Base-by-base conservation (phyloP, 2,888 invertebrate genomes). In the Diarsia rubi region DNA sequence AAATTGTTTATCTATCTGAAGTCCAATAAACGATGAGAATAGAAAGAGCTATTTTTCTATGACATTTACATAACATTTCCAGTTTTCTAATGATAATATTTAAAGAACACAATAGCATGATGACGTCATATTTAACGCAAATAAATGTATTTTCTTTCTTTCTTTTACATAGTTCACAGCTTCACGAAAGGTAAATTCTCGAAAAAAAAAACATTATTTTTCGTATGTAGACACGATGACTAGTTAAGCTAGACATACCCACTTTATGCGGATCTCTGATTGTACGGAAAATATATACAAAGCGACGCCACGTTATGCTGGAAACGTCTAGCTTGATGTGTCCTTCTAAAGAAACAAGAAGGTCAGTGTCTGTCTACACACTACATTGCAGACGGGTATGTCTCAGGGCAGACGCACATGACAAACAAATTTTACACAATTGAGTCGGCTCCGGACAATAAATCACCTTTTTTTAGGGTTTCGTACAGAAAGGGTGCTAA, bases 391-490 rank as follows among this genome's bases (percentile, higher is more conserved):
- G 21, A 49, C 14, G 27, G 3, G 45, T n/a, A 45, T 4, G 37
- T 21, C 45, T 47, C 1, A 12, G 5, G 3, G 44, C 2, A 59
- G 27, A n/a, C 59, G 16, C 49, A 44, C 44, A 49, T 44, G 27
- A 31, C 14, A 49, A 59, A 75, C 44, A 62, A 44, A 63, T 5
- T 66, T 65, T 12, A 62, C 16, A 75, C 66, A 75, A 66, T 75
- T 47, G 24, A n/a, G 42, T 66, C 75, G 31, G n/a, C 8, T 42
- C 0, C n/a, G 24, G 45, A 45, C 63, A 64, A 64, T 62, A 24
- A 12, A 27, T 45, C 45, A 62, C 0, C 37, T 73, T 74, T 37
- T 24, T 27, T 24, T 21, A 12, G 12, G 9, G 27, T 16, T 27
- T 24, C 54, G 54, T 24, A 2, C 2, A 16, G 27, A 57, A 57